Evolutionary conservation across 2,797 vertebrate species (phyloP).

Genomic region (Pseudotriccus pelzelni): DNA sequence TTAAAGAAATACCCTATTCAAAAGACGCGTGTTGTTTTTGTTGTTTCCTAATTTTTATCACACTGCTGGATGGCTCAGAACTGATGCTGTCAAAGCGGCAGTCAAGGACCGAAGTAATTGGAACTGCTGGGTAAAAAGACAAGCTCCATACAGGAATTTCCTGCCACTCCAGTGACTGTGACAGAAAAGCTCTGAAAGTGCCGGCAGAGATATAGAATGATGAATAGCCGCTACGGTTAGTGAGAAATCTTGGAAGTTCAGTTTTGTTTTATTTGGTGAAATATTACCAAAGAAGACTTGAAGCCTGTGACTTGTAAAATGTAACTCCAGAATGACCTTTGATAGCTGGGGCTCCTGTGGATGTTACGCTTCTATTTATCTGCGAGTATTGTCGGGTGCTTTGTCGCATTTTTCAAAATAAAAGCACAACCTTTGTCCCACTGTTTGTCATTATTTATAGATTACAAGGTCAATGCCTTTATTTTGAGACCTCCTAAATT

Average conservation of each 20-base stretch:
- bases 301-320: slow-evolving; percentile 41
- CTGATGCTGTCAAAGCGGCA: slow-evolving; percentile 61
- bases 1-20: slow-evolving; percentile 22
- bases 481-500: slow-evolving; percentile 37
- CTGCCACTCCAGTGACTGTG: slow-evolving; percentile 53
- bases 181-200: slow-evolving; percentile 60
- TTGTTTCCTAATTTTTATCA: slow-evolving; percentile 60
- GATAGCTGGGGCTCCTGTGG: slow-evolving; percentile 1
- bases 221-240: slow-evolving; percentile 57
- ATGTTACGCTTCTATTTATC: slow-evolving; percentile 40
- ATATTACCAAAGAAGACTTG: slow-evolving; percentile 43
- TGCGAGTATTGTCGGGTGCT: slow-evolving; percentile 17
- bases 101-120: slow-evolving; percentile 67
- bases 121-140: slow-evolving; percentile 68
- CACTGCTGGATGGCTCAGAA: slow-evolving; percentile 37
- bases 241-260: slow-evolving; percentile 46
- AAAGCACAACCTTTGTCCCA: slow-evolving; percentile 21
- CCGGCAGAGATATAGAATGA: slow-evolving; percentile 65
- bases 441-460: slow-evolving; percentile 47
- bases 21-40: slow-evolving; percentile 28
- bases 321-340: slow-evolving; percentile 37
- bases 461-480: neutral
- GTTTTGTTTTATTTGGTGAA: slow-evolving; percentile 62
- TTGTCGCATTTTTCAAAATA: slow-evolving; percentile 53
- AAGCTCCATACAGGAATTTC: slow-evolving; percentile 59